Evolutionary conservation across 2,113 vertebrate genomes (phyloP).

Genomic region (Prionailurus viverrinus): DNA sequence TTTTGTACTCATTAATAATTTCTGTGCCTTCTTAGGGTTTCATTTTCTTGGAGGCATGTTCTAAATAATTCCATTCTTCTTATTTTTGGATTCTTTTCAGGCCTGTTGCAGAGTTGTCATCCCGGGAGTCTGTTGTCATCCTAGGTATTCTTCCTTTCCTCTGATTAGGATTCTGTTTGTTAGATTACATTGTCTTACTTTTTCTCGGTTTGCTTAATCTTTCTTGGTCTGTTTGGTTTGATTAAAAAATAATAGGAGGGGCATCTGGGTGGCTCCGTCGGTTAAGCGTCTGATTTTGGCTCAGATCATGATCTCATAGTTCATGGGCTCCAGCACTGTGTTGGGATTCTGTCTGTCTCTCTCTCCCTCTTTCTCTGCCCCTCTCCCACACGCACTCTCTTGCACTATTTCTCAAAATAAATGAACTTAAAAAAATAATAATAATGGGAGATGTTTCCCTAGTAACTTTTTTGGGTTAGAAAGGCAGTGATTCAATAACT

Average conservation of each 20-base stretch:
- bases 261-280: too few species aligned
- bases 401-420: too few species aligned
- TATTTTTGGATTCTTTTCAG: background rate
- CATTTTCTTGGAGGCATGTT: background rate
- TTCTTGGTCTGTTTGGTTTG: background rate
- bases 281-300: too few species aligned
- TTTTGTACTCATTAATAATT: background rate
- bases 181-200: background rate
- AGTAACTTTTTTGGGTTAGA: background rate
- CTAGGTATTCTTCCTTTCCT: background rate
- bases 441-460: background rate
- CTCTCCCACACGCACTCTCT: too few species aligned
- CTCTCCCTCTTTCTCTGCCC: too few species aligned
- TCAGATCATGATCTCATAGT: too few species aligned
- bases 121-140: background rate
- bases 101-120: background rate
- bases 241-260: background rate
- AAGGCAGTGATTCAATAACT: background rate
- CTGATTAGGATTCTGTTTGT: background rate
- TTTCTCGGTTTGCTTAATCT: background rate
- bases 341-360: too few species aligned
- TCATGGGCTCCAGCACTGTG: too few species aligned
- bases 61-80: background rate
- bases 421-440: too few species aligned
- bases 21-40: background rate